phyloP scores from a whole-genome alignment of 2,797 vertebrate genomes.

The Mionectes olivaceus region DNA sequence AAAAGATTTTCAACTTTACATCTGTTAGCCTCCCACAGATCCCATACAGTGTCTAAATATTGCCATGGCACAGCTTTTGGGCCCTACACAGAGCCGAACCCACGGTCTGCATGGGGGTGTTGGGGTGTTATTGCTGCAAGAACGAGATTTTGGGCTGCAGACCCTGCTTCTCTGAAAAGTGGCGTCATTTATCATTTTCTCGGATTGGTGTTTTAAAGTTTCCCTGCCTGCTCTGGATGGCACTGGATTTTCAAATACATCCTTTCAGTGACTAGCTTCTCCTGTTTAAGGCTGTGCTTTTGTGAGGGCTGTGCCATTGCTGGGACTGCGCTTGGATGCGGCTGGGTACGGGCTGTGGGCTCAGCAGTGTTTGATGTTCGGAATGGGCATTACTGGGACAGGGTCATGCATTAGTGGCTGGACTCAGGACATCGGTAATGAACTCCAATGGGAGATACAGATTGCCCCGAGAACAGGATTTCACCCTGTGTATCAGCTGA shows the following conservation, averaged over 20 bases:
- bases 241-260: neutral
- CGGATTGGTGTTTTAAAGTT: neutral
- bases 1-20: neutral
- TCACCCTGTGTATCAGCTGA: neutral
- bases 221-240: neutral
- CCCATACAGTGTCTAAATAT: neutral
- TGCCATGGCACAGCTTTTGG: neutral
- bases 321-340: accelerated
- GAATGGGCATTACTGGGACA: neutral
- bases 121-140: accelerated
- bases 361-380: too few species aligned
- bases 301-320: neutral
- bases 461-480: neutral
- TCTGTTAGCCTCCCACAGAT: neutral
- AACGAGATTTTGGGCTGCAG: neutral
- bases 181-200: too few species aligned
- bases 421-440: accelerated
- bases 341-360: accelerated
- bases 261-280: accelerated
- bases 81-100: accelerated
- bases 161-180: neutral
- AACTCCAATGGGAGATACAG: neutral
- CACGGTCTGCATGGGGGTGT: accelerated
- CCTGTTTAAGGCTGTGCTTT: neutral
- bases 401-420: accelerated